Evolutionary conservation across 2,113 vertebrate genomes (phyloP), one percentile per base, ranked within the genome.

Genomic region (Entomyzon cyanotis): DNA sequence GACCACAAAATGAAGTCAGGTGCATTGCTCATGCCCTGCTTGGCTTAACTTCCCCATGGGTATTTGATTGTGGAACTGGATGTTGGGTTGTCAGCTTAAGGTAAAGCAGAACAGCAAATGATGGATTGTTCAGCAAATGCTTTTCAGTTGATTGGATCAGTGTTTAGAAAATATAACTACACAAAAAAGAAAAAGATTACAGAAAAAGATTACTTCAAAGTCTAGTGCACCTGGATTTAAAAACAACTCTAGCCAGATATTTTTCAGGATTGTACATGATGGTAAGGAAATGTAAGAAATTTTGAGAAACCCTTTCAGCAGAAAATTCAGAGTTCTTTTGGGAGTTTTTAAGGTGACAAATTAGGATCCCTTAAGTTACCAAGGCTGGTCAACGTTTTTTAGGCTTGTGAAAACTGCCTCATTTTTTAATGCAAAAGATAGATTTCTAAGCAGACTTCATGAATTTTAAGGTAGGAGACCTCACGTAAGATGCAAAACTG

Each of bases 21-120:
- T 13, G 19, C 8, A 3, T 17, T 4, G 2, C 58, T 76, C 0
- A 0, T 63, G 22, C 42, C 15, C 13, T 83, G 20, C 58, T 42
- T 73, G 21, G 7, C 64, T 63, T 80, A 30, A 42, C 10, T 68
- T 64, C 49, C 49, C 25, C 13, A 10, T 1, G 3, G 16, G 13
- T 5, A 58, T 47, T 50, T 59, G 33, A 12, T 6, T 37, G 53
- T 42, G 42, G 39, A 71, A 63, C 24, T 70, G 49, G 7, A 71
- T 74, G 19, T 6, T 55, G 30, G 9, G 9, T 39, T 50, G n/a
- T 11, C 39, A 50, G 28, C 21, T 69, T 49, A 41, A 74, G 50
- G 53, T 15, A 63, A 73, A 77, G 65, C 3, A 65, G 27, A 77
- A 50, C 4, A 46, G 59, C 12, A 71, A n/a, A 37, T 39, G 24